Evolutionary conservation across 1,140 invertebrate genomes (phyloP).

Genomic region (Cataglyphis hispanica): DNA sequence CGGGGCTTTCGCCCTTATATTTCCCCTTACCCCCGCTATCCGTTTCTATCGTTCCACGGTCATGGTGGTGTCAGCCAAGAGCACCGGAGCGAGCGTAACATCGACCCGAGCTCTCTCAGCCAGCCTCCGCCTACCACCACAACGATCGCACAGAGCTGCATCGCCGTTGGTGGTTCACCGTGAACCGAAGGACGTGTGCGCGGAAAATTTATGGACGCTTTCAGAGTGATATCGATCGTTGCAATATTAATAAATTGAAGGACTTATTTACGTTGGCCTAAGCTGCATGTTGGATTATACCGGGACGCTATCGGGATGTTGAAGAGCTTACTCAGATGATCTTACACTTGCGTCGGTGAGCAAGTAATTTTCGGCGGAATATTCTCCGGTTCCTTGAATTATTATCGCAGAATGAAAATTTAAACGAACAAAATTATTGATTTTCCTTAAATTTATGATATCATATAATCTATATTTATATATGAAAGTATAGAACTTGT

Average conservation of each 20-base stretch:
- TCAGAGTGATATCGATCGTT: conserved; percentile 66
- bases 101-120: conserved; percentile 71
- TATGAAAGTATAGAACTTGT: background rate
- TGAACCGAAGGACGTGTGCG: conserved; percentile 57
- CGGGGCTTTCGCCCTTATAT: conserved; percentile 66
- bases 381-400: background rate
- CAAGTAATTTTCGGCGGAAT: background rate
- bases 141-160: conserved; percentile 64
- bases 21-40: conserved; percentile 59
- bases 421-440: background rate
- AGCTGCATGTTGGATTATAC: conserved; percentile 3
- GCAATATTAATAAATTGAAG: conserved; percentile 71
- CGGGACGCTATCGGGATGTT: background rate
- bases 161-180: conserved; percentile 57
- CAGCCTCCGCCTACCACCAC: conserved; percentile 71
- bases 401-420: background rate
- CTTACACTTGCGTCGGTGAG: background rate
- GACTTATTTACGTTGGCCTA: conserved; percentile 41
- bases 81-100: conserved; percentile 72
- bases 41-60: conserved; percentile 56
- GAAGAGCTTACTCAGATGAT: background rate
- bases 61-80: conserved; percentile 63
- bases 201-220: conserved; percentile 66
- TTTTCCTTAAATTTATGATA: background rate
- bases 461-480: too few relatives aligned